Evolutionary conservation across 2,888 invertebrate genomes (phyloP), one percentile per base, ranked within the genome.

Genomic region (Gasteruption jaculator): DNA sequence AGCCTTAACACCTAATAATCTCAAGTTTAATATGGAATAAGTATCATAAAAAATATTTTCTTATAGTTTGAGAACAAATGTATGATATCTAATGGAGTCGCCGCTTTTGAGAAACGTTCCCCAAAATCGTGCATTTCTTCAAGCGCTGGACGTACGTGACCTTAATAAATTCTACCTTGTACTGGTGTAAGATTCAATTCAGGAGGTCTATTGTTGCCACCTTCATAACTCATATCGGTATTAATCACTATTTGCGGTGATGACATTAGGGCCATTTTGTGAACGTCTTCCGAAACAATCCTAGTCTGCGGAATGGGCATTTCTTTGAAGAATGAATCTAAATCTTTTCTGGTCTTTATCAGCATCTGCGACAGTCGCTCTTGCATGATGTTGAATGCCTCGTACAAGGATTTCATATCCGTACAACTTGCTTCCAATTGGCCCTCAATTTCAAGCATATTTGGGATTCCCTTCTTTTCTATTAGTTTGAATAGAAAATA

Each of bases 221-320:
- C 26, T 14, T 44, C 43, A 15, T 27, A 41, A 31, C n/a, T n/a
- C n/a, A n/a, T n/a, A n/a, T 54, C 49, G 6, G 44, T 49, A 43
- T 58, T 57, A 4, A 68, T 53, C 40, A 58, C 55, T 8, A 66
- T 60, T 6, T 46, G 50, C 18, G 67, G 68, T 1, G 67, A 65
- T 3, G 57, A 49, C 50, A 60, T 56, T 5, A 67, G 52, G n/a
- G 64, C 49, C n/a, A n/a, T n/a, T n/a, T n/a, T n/a, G n/a, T n/a
- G n/a, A 11, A 56, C 46, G 20, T 53, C 56, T 41, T 56, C 48
- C 31, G 54, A 49, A 10, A 52, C 41, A 19, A 46, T 25, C 14
- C 43, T 18, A 14, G 11, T 16, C 19, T 25, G n/a, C 24, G 53
- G 47, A 4, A 43, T 26, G 12, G 49, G 31, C 14, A 41, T 16